Base-by-base conservation (phyloP, 1,140 invertebrate species). In the Stegodyphus mimosarum region DNA sequence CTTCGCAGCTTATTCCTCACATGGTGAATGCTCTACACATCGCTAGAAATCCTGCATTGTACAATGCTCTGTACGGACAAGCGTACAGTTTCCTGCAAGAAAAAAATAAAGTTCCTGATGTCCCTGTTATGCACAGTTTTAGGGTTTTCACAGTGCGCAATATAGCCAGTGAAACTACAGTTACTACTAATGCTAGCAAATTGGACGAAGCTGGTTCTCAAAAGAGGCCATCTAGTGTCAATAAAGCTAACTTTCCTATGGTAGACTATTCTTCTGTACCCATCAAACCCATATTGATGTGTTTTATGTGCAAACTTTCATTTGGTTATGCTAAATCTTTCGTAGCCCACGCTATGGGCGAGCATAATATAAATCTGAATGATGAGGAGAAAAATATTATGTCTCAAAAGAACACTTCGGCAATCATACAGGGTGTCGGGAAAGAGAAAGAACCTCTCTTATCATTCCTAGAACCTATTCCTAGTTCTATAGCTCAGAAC, bases 251-350 rank as follows among this genome's bases (percentile, higher is more conserved):
- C 60, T 80, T 86, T 79, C 87, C 87, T 86, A 76, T 76, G 86
- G 67, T 81, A 73, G 87, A 87, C 76, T 94, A 93, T 88, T 78
- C 76, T 75, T 95, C 95, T 84, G 95, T 97, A 79, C 96, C 96
- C 86, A 94, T 97, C 77, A 98, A 98, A 92, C 97, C 97, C 66
- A 98, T 99, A 89, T 93, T 99, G 88, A 99, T 99, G 97, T 99
- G 97, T 93, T 98, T 99, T 92, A 96, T 99, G 90, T 99, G 97
- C 93, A 98, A 98, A 93, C 93, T 99, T 88, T 98, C 96, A 90
- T 99, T 99, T 92, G 97, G 97, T 86, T 98, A 96, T 91, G 94
- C 96, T 69, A 97, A 98, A 90, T 98, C 97, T 87, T 98, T 99
- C 92, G 95, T 97, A 78, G 95, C 95, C 71, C 97, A 99, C 92